Conservation (phyloP, 2,888 invertebrate species). For the Epirrita christyi region DNA sequence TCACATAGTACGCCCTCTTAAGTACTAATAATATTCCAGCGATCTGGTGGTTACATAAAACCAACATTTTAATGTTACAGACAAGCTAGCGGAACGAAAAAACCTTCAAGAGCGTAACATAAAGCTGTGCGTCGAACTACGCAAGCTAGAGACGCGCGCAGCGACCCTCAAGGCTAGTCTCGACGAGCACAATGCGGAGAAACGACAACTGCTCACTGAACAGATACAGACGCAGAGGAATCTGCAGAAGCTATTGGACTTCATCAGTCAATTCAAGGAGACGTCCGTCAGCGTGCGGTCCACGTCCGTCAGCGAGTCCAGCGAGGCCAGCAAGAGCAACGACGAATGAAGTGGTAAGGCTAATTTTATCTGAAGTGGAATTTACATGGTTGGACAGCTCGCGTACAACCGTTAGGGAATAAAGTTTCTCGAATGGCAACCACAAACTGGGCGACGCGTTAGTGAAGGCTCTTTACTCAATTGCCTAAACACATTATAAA, state of each 20-base stretch:
- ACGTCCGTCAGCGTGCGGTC: conserved; percentile 72
- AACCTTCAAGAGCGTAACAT: conserved; percentile 76
- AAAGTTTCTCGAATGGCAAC: too few relatives aligned
- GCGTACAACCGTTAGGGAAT: too few relatives aligned
- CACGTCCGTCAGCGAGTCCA: conserved; percentile 71
- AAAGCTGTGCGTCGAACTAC: conserved; percentile 72
- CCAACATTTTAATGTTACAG: conserved; percentile 45
- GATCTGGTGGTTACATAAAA: too few relatives aligned
- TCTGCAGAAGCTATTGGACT: conserved; percentile 78
- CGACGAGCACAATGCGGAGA: conserved; percentile 77
- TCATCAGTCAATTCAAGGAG: conserved; percentile 79
- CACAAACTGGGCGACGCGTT: too few relatives aligned
- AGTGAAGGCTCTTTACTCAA: too few relatives aligned
- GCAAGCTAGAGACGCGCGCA: conserved; percentile 74
- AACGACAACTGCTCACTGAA: conserved; percentile 72
- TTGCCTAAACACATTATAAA: too few relatives aligned
- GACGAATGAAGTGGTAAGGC: conserved; percentile 65
- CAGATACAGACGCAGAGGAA: conserved; percentile 79
- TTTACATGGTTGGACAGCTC: too few relatives aligned
- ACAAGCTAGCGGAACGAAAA: conserved; percentile 74
- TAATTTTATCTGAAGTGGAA: too few relatives aligned
- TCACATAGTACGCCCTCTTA: too few relatives aligned
- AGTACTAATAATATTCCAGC: too few relatives aligned
- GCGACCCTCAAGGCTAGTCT: conserved; percentile 74
- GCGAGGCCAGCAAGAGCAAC: conserved; percentile 75